Evolutionary conservation across 2,888 invertebrate genomes (phyloP).

Genomic region (Agrotis exclamationis): DNA sequence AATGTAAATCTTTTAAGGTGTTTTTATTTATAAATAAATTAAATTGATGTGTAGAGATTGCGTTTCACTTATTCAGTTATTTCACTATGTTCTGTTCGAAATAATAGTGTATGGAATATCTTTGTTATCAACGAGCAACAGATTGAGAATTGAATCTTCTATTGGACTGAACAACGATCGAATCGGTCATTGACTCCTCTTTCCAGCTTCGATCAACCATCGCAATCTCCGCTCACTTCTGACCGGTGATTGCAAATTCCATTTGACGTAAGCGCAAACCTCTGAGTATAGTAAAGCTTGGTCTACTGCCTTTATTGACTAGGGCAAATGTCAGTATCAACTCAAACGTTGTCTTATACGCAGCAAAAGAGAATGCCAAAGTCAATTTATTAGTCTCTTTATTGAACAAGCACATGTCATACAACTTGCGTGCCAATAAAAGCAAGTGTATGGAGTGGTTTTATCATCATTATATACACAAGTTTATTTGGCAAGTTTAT

Average conservation of each 20-base stretch:
- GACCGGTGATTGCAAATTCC: slow-evolving; percentile 52
- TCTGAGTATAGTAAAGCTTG: background rate
- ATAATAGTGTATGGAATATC: background rate
- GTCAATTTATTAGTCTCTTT: background rate
- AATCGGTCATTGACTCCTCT: slow-evolving; percentile 2
- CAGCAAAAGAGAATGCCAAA: background rate
- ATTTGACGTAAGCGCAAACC: slow-evolving; percentile 27
- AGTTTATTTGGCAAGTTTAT: background rate
- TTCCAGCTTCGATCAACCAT: slow-evolving; percentile 21
- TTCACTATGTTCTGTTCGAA: too few species aligned
- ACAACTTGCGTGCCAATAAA: background rate
- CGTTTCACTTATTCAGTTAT: too few species aligned
- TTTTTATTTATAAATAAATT: too few species aligned
- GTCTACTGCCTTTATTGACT: background rate
- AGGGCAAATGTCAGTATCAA: background rate
- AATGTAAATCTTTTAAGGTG: too few species aligned
- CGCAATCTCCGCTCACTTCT: slow-evolving; percentile 50
- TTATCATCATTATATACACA: background rate
- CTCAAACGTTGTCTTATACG: background rate
- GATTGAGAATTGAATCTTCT: background rate
- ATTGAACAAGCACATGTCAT: background rate
- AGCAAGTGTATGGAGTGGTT: background rate
- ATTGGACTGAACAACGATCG: background rate
- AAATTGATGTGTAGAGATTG: too few species aligned
- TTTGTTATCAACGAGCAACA: too few species aligned